These are phyloP conservation scores for Callipepla squamata DNA, from an alignment of 2,113 vertebrate genomes.

Conservation along the genomic window DNA sequence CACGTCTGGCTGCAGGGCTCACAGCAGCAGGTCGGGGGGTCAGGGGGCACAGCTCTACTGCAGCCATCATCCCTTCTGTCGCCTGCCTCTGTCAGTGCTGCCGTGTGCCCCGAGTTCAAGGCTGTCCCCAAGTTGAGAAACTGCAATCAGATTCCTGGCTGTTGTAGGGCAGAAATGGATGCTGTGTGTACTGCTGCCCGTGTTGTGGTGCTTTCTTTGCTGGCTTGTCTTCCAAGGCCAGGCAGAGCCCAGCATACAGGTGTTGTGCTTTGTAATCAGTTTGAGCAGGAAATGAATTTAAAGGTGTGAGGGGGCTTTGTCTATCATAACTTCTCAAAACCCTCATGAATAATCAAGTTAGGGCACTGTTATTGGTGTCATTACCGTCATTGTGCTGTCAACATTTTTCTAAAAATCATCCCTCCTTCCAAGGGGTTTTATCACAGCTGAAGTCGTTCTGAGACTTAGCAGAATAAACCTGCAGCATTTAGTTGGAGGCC, in stretches of 20 bases:
- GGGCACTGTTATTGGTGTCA: neutral
- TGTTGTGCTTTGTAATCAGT: neutral
- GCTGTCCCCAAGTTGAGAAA: neutral
- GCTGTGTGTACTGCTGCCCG: neutral
- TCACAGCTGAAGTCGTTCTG: neutral
- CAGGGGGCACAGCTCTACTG: neutral
- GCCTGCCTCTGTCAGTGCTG: neutral
- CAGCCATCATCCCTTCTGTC: neutral
- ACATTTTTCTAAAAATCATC: neutral
- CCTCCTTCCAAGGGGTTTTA: neutral
- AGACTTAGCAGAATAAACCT: neutral
- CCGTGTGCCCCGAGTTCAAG: neutral
- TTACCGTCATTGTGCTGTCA: neutral
- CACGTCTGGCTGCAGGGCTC: neutral
- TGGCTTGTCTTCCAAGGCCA: neutral
- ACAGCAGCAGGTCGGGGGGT: no score
- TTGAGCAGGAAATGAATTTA: neutral
- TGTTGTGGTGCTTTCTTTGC: neutral
- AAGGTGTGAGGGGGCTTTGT: neutral
- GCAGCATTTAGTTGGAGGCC: constrained; percentile 12
- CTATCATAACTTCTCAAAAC: neutral
- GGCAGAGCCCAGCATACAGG: neutral
- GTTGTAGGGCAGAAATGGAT: neutral
- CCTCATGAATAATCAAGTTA: neutral
- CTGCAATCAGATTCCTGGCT: neutral